These are phyloP conservation scores for Vollenhovia emeryi DNA, from an alignment of 1,140 invertebrate species.

Conservation along the genomic window DNA sequence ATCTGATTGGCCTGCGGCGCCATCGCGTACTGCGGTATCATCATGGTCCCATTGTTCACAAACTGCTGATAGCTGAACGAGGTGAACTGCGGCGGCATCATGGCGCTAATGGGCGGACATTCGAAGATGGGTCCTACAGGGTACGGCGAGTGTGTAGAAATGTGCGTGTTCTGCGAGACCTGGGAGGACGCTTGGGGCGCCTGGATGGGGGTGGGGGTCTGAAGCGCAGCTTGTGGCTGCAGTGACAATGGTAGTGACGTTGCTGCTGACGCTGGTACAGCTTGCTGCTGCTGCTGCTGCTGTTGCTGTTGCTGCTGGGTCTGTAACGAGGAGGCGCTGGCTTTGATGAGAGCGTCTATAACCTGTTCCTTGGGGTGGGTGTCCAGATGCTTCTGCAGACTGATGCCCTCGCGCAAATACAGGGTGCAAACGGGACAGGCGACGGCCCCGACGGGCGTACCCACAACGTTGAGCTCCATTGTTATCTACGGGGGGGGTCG, in stretches of 20 bases:
- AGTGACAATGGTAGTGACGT: conserved; percentile 40
- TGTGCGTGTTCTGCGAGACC: conserved; percentile 69
- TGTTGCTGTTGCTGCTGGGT: conserved; percentile 46
- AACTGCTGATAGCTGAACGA: conserved; percentile 87
- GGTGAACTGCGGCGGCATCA: conserved; percentile 83
- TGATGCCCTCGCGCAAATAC: conserved; percentile 92
- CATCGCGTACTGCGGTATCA: conserved; percentile 86
- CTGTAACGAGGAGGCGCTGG: conserved; percentile 65
- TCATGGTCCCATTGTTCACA: conserved; percentile 86
- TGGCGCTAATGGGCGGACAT: conserved; percentile 81
- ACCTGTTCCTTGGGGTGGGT: conserved; percentile 95
- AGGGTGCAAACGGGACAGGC: conserved; percentile 93
- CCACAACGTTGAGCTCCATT: conserved; percentile 71
- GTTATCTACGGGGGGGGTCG: conserved; percentile 18
- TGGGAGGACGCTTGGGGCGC: conserved; percentile 62
- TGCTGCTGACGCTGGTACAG: conserved; percentile 37
- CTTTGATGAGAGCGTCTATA: conserved; percentile 91
- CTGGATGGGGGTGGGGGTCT: conserved; percentile 60
- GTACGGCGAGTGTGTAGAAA: conserved; percentile 77
- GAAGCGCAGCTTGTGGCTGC: conserved; percentile 34
- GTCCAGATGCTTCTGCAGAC: conserved; percentile 91
- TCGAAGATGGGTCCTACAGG: conserved; percentile 82
- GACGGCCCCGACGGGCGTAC: conserved; percentile 75
- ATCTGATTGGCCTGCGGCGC: conserved; percentile 85
- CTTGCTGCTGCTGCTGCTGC: conserved; percentile 51